phyloP scores from a whole-genome alignment of 2,888 invertebrate genomes.

The Hanleya hanleyi region DNA sequence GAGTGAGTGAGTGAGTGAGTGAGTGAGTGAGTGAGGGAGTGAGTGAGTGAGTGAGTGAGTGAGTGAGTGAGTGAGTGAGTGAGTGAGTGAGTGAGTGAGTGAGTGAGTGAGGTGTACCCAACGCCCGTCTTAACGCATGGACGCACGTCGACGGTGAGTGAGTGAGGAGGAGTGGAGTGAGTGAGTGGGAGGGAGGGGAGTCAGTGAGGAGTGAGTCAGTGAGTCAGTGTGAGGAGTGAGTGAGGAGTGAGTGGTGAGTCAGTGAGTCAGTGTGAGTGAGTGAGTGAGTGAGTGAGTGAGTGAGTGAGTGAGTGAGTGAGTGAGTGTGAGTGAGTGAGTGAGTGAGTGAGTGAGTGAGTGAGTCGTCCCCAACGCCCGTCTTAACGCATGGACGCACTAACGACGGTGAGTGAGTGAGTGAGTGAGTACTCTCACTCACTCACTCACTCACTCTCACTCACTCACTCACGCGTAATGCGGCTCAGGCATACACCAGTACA shows the following conservation, averaged over 20 bases:
- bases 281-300: slow-evolving; percentile 26
- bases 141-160: slow-evolving; percentile 34
- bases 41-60: slow-evolving; percentile 37
- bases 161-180: slow-evolving; percentile 28
- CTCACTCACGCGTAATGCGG: no score
- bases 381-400: no score
- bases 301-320: slow-evolving; percentile 32
- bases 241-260: slow-evolving; percentile 10
- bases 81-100: slow-evolving; percentile 33
- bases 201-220: no score
- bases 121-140: no score
- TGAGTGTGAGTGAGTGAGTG: slow-evolving; percentile 30
- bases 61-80: slow-evolving; percentile 34
- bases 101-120: slow-evolving; percentile 35
- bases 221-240: slow-evolving; percentile 28
- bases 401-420: slow-evolving; percentile 12
- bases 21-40: no score
- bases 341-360: slow-evolving; percentile 31
- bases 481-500: no score
- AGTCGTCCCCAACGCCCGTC: no score
- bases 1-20: no score
- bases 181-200: slow-evolving; percentile 29
- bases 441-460: no score
- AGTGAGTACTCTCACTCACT: no score
- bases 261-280: slow-evolving; percentile 15